Base-by-base conservation (phyloP, 1,140 invertebrate species). In the Drosophila ficusphila region DNA sequence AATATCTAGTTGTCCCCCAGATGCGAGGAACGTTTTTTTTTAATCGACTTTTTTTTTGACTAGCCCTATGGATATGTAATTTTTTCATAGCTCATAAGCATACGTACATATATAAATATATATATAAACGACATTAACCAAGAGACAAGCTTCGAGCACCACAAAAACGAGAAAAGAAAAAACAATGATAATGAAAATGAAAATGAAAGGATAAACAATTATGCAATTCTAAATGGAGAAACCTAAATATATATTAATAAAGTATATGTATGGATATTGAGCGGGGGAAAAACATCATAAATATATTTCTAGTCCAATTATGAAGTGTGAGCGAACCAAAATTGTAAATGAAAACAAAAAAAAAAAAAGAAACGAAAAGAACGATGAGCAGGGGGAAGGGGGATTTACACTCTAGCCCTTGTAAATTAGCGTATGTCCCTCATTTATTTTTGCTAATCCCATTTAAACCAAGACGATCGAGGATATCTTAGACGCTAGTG, bases 281-380 rank as follows among this genome's bases (percentile, higher is more conserved):
- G 14, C 18, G 36, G 27, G 31, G 44, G 31, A 16, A 29, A 49
- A 49, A 48, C 52, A 69, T 54, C 58, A 52, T 65, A 72, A 82
- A 71, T 73, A 73, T 83, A 83, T 74, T 77, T 82, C 79, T 82
- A 82, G 79, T 83, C 79, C 79, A 83, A 83, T 78, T 82, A 82
- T 71, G 16, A 82, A 74, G 61, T 39, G 62, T 54, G 62, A 61
- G 56, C 56, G 71, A 70, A 79, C 48, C 70, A 79, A 76, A 71
- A 76, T 79, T 74, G 76, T 81, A 81, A 72, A 79, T 62, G 65
- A 46, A 25, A 52, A 48, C n/a, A n/a, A 41, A 21, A 18, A 39
- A 19, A 19, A 39, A 0, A 0, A 38, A 18, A 18, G 11, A 18
- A 9, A 18, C 1, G 8, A 18, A 38, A 18, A 2, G 19, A n/a